These are phyloP conservation scores for Bradynema listronoti DNA, from an alignment of 1,140 invertebrate species.

Conservation along the genomic window DNA sequence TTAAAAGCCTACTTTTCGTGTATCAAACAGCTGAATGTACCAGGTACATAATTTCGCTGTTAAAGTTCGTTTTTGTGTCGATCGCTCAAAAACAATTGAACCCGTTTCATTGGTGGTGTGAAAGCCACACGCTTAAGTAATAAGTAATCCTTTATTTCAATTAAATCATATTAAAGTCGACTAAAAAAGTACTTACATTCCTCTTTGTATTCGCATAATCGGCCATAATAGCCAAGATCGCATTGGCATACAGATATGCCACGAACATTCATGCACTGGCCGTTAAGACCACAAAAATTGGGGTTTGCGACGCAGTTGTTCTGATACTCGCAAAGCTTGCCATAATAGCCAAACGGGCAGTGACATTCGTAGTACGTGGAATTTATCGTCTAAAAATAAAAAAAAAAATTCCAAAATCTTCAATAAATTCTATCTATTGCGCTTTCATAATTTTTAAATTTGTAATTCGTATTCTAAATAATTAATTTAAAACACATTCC, in stretches of 20 bases:
- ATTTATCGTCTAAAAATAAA: constrained; percentile 20
- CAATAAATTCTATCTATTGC: background rate
- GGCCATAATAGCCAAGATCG: constrained; percentile 23
- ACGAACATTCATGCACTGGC: constrained; percentile 8
- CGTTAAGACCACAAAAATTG: constrained; percentile 23
- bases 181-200: constrained; percentile 14
- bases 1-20: constrained; percentile 28
- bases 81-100: constrained; percentile 23
- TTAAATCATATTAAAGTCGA: background rate
- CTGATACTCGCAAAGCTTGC: constrained; percentile 18
- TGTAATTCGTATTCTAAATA: background rate
- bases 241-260: constrained; percentile 25
- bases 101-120: constrained; percentile 32
- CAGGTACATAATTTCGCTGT: constrained; percentile 28
- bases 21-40: constrained; percentile 35
- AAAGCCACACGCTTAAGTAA: constrained; percentile 23
- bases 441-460: no score
- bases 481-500: background rate
- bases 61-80: constrained; percentile 1
- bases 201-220: constrained; percentile 27
- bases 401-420: background rate
- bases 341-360: constrained; percentile 18
- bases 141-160: background rate
- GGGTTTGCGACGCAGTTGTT: constrained; percentile 21
- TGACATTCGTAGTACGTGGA: constrained; percentile 7